phyloP scores from a whole-genome alignment of 2,797 vertebrate species.

The Pelobates cultripes region DNA sequence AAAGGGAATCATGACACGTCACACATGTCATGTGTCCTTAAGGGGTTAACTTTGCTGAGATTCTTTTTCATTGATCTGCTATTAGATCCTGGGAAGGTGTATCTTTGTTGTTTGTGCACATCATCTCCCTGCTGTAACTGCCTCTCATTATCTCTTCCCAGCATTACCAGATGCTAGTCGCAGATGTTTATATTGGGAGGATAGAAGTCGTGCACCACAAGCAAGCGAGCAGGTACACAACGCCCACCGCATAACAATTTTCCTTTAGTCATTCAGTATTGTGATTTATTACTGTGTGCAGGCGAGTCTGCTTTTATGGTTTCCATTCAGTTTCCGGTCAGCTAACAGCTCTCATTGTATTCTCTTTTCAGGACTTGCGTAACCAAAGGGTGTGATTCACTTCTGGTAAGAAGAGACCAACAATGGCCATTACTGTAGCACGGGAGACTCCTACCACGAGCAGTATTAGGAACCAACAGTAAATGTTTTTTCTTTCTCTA shows the following conservation, averaged over 20 bases:
- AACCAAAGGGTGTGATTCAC: neutral
- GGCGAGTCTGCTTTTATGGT: neutral
- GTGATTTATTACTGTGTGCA: neutral
- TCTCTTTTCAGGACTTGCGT: neutral
- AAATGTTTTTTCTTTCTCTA: neutral
- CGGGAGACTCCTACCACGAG: neutral
- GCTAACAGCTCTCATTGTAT: neutral
- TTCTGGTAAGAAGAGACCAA: neutral
- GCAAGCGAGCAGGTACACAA: neutral
- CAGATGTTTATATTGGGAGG: slow-evolving; percentile 8
- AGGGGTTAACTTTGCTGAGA: no score
- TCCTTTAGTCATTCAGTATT: neutral
- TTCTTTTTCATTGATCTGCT: no score
- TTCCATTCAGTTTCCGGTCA: neutral
- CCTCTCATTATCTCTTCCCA: neutral
- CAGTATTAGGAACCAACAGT: neutral
- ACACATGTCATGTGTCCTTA: no score
- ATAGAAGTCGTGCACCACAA: neutral
- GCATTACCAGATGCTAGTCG: slow-evolving; percentile 8
- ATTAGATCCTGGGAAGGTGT: no score
- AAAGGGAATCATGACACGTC: no score
- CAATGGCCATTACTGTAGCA: no score
- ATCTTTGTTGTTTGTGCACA: no score
- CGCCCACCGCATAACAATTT: neutral
- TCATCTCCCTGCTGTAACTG: no score